Conservation (phyloP, 1,140 invertebrate species). For the Brachionus asplanchnoidis region DNA sequence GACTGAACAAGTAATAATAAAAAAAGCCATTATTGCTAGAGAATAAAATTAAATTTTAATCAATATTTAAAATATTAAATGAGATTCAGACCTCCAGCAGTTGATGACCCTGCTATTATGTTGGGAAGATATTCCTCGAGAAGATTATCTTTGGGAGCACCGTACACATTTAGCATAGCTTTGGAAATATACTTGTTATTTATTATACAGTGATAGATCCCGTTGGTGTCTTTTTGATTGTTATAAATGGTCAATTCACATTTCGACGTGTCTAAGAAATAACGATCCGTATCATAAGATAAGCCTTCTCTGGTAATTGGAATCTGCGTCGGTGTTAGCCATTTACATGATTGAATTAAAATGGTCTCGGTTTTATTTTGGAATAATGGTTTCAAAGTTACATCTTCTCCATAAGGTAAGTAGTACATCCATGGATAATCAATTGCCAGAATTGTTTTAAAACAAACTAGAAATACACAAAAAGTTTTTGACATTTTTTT, state of each 20-base stretch:
- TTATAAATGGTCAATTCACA: constrained; percentile 32
- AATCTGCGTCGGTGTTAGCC: background rate
- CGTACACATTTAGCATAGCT: constrained; percentile 31
- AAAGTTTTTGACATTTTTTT: background rate
- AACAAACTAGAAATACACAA: background rate
- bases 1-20: background rate
- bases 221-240: constrained; percentile 31
- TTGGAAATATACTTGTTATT: constrained; percentile 7
- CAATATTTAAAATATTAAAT: background rate
- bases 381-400: constrained; percentile 24
- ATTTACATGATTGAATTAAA: background rate
- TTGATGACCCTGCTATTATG: constrained; percentile 19
- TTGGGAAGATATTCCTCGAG: constrained; percentile 22
- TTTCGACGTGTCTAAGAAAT: background rate
- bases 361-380: background rate
- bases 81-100: constrained; percentile 16
- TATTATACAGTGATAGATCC: constrained; percentile 19
- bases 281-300: background rate
- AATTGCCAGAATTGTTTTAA: background rate
- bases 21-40: background rate
- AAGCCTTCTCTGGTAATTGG: background rate
- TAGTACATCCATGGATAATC: constrained; percentile 39
- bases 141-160: background rate
- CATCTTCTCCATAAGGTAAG: background rate
- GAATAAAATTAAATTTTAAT: background rate